Evolutionary conservation across 2,797 vertebrate species (phyloP).

Genomic region (Naso thynnoides): DNA sequence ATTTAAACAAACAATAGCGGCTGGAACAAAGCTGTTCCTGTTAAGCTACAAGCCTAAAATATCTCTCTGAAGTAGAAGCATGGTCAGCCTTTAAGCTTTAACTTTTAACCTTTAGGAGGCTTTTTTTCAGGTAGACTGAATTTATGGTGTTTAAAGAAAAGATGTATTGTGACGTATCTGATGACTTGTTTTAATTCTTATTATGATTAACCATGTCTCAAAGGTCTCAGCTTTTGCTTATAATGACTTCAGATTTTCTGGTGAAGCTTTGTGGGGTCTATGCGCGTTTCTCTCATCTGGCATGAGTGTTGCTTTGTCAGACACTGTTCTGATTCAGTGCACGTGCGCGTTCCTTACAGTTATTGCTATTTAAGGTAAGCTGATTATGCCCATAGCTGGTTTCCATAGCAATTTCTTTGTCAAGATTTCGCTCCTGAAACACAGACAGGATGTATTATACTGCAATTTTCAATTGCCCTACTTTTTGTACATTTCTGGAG

Average conservation of each 20-base stretch:
- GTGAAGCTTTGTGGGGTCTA: not conserved
- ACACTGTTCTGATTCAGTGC: not conserved
- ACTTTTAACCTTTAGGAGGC: too few species aligned
- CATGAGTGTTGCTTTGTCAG: conserved; percentile 25
- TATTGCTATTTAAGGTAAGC: conserved; percentile 63
- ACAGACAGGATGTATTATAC: conserved; percentile 32
- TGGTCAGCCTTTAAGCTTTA: too few species aligned
- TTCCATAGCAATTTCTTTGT: conserved; percentile 64
- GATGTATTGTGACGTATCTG: not conserved
- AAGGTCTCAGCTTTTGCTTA: not conserved
- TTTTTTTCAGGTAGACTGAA: not conserved
- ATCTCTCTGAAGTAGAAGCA: too few species aligned
- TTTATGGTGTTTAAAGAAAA: not conserved
- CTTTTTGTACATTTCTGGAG: conserved; percentile 13
- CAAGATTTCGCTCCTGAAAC: conserved; percentile 29
- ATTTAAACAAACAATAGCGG: too few species aligned
- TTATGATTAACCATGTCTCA: not conserved
- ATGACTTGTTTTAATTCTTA: not conserved
- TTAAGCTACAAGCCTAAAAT: too few species aligned
- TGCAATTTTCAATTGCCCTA: conserved; percentile 18
- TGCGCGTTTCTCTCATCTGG: not conserved
- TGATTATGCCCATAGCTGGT: conserved; percentile 59
- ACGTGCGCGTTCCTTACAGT: conserved; percentile 41
- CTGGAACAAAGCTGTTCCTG: too few species aligned
- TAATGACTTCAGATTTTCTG: not conserved